Evolutionary conservation across 2,888 invertebrate genomes (phyloP).

Genomic region (Choreutis nemorana): DNA sequence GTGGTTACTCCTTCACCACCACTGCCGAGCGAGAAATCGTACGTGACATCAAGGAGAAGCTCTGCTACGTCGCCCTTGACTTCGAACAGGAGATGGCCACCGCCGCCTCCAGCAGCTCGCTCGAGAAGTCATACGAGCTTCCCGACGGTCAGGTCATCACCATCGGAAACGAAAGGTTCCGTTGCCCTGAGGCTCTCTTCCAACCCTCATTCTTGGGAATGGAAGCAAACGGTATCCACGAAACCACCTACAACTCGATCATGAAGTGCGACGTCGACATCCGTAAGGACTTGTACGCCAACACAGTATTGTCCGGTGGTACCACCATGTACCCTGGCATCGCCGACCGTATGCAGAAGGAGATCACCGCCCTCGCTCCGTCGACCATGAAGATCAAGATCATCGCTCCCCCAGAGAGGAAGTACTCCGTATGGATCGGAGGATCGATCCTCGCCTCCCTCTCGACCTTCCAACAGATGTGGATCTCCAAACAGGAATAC

Average conservation of each 20-base stretch:
- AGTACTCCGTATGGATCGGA: constrained; percentile 96
- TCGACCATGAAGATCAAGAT: constrained; percentile 95
- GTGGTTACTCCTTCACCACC: constrained; percentile 90
- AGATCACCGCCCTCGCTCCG: constrained; percentile 89
- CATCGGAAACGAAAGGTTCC: constrained; percentile 93
- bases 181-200: constrained; percentile 95
- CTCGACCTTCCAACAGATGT: constrained; percentile 95
- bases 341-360: constrained; percentile 93
- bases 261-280: constrained; percentile 98
- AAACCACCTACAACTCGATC: constrained; percentile 94
- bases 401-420: constrained; percentile 92
- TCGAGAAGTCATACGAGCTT: constrained; percentile 95
- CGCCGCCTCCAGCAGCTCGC: constrained; percentile 87
- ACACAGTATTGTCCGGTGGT: constrained; percentile 92
- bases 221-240: constrained; percentile 89
- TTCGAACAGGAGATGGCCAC: constrained; percentile 96
- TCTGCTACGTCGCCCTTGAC: constrained; percentile 89
- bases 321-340: constrained; percentile 96
- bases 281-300: constrained; percentile 95
- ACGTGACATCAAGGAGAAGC: constrained; percentile 92
- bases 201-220: constrained; percentile 91
- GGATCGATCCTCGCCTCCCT: constrained; percentile 90
- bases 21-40: constrained; percentile 94
- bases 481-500: constrained; percentile 97
- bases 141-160: constrained; percentile 93